These are phyloP conservation scores for Bubo blakistoni DNA, from an alignment of 2,113 vertebrate species.

Conservation along the genomic window DNA sequence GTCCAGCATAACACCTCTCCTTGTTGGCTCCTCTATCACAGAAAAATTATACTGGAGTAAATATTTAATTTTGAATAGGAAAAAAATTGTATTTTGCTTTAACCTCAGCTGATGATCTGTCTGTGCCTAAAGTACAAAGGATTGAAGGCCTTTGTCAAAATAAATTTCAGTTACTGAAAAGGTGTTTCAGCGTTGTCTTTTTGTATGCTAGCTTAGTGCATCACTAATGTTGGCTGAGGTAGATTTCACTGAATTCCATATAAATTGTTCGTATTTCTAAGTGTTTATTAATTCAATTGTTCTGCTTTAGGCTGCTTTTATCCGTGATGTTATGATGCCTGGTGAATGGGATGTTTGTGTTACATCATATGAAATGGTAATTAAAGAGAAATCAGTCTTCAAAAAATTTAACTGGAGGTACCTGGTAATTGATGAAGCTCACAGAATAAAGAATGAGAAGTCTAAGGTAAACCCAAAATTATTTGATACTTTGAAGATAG, in stretches of 20 bases:
- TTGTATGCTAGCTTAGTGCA: background rate
- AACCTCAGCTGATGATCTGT: background rate
- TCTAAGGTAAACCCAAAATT: conserved; percentile 80
- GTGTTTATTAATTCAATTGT: background rate
- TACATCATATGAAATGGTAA: conserved; percentile 91
- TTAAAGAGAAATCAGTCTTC: conserved; percentile 89
- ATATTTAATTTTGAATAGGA: background rate
- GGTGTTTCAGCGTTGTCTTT: background rate
- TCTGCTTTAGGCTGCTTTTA: conserved; percentile 84
- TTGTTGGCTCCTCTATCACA: background rate
- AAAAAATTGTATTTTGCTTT: background rate
- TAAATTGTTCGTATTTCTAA: background rate
- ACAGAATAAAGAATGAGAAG: conserved; percentile 92
- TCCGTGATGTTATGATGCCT: conserved; percentile 90
- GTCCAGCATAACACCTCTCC: no score
- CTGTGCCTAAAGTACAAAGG: background rate
- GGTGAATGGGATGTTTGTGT: conserved; percentile 92
- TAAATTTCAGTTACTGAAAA: background rate
- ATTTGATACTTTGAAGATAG: background rate
- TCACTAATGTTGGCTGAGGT: background rate
- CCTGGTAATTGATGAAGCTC: conserved; percentile 89
- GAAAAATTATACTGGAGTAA: background rate
- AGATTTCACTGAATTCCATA: background rate
- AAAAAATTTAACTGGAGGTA: conserved; percentile 93
- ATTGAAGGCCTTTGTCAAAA: background rate